These are phyloP conservation scores for Candidula unifasciata DNA, from an alignment of 2,888 invertebrate species.

Conservation along the genomic window DNA sequence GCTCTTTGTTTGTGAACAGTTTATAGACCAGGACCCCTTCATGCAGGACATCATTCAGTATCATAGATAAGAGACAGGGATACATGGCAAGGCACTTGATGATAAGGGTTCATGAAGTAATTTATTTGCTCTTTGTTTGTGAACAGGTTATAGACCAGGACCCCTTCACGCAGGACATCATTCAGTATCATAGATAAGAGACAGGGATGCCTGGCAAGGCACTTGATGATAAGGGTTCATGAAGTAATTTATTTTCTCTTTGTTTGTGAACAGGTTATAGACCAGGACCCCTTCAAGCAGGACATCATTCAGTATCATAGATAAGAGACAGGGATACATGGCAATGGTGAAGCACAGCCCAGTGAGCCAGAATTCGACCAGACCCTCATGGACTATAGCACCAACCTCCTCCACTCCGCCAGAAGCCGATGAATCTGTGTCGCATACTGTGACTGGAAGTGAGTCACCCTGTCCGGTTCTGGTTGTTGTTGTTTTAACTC, in stretches of 20 bases:
- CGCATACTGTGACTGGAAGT: conserved; percentile 30
- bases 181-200: conserved; percentile 15
- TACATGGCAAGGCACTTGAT: no score
- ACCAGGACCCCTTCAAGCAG: conserved; percentile 3
- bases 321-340: conserved; percentile 29
- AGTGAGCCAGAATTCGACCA: conserved; percentile 33
- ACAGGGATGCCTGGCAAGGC: conserved; percentile 42
- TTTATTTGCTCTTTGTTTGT: no score
- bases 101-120: no score
- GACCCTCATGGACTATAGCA: conserved; percentile 37
- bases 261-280: not conserved
- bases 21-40: no score
- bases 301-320: conserved; percentile 15
- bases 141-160: not conserved
- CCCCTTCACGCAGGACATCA: conserved; percentile 5
- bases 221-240: no score
- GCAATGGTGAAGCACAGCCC: conserved; percentile 49
- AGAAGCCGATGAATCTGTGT: conserved; percentile 33
- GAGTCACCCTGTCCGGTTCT: not conserved
- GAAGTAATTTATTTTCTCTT: no score
- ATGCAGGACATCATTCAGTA: no score
- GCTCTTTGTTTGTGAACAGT: no score
- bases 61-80: no score
- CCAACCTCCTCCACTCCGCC: conserved; percentile 36
- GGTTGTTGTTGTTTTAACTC: no score